Evolutionary conservation across 2,113 vertebrate species (phyloP), one percentile per base, ranked within the genome.

Genomic region (Plectropomus leopardus): DNA sequence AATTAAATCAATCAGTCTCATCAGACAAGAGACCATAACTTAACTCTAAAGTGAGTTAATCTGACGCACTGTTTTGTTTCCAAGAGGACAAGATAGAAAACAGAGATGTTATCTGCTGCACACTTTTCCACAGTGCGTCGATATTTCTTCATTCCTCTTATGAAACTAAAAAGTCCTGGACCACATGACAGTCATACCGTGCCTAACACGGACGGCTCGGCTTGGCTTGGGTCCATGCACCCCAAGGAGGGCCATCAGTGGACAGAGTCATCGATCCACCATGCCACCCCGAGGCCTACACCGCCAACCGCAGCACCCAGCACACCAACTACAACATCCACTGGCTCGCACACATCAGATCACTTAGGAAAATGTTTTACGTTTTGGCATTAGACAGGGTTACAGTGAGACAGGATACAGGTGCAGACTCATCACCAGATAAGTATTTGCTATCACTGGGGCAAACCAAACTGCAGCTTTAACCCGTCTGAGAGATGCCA

Each of bases 241-340:
- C 75, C 19, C 72, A 80, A 75, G 67, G 65, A 84, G 73, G 53
- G 78, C 81, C 72, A 84, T 86, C 82, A 78, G 76, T 48, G 63
- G 77, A 87, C 60, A 79, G 75, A 63, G 70, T n/a, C 83, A 89
- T 88, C 19, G 83, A 90, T 86, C 82, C 77, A 24, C 23, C 60
- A 50, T 26, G 68, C 23, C 48, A 23, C 76, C 86, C 77, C 28
- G 23, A 68, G 86, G 86, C 83, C 65, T 67, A 58, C 28, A 14
- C 3, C 9, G 19, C 58, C 32, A 72, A 54, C 66, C 48, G 63
- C 50, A 76, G 51, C 72, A 72, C 28, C 47, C 42, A 36, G 54
- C 44, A 67, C 48, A 79, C 51, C n/a, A 82, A 30, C 36, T 74
- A 57, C 72, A 72, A 61, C 57, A 76, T 21, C 26, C 34, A 59